phyloP scores from a whole-genome alignment of 1,140 invertebrate species.

The Argopecten irradians region DNA sequence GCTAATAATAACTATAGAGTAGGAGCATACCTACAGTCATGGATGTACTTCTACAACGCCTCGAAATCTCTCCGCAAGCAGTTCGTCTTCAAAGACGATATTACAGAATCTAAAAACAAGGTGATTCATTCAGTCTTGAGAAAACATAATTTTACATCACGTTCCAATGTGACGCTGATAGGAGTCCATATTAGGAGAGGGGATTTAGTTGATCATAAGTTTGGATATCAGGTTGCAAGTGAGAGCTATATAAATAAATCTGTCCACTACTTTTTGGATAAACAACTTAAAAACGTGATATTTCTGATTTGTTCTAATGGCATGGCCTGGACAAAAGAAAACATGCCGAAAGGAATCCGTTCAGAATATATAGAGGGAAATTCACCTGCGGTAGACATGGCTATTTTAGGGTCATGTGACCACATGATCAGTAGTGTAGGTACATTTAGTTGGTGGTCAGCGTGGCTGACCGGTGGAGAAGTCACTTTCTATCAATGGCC shows the following conservation, averaged over 20 bases:
- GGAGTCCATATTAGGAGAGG: slow-evolving; percentile 57
- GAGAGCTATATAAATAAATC: slow-evolving; percentile 50
- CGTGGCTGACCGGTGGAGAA: slow-evolving; percentile 58
- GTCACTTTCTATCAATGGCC: slow-evolving; percentile 58
- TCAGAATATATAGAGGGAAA: slow-evolving; percentile 28
- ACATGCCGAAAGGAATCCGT: slow-evolving; percentile 33
- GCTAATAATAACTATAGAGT: slow-evolving; percentile 31
- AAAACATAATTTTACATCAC: slow-evolving; percentile 29
- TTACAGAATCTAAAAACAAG: slow-evolving; percentile 26
- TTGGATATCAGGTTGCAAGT: slow-evolving; percentile 49
- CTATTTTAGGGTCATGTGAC: slow-evolving; percentile 54
- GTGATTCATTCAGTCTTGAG: slow-evolving; percentile 35
- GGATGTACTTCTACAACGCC: slow-evolving; percentile 52
- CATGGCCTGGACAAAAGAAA: slow-evolving; percentile 43
- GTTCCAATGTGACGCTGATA: slow-evolving; percentile 38
- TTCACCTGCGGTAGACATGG: slow-evolving; percentile 55
- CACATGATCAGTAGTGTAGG: slow-evolving; percentile 61
- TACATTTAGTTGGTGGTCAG: slow-evolving; percentile 66
- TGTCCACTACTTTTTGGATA: slow-evolving; percentile 43
- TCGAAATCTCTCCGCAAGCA: slow-evolving; percentile 40
- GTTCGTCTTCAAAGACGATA: slow-evolving; percentile 41
- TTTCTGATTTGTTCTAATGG: slow-evolving; percentile 55
- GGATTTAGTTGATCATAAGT: slow-evolving; percentile 42
- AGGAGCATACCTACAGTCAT: slow-evolving; percentile 53
- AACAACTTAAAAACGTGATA: slow-evolving; percentile 34